Base-by-base conservation (phyloP, 2,888 invertebrate species). In the Polietes domitor region DNA sequence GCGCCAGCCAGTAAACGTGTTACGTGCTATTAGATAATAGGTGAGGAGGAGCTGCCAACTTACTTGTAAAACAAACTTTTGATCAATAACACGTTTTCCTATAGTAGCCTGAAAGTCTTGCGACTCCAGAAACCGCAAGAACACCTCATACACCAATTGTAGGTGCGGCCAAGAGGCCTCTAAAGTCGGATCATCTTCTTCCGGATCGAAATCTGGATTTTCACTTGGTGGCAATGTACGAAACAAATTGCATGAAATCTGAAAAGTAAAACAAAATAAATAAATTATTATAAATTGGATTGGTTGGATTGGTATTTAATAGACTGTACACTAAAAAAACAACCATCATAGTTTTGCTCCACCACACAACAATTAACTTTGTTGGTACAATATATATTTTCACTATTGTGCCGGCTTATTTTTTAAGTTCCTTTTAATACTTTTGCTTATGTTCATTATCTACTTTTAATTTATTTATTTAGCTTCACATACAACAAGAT, bases 91-190 rank as follows among this genome's bases (percentile, higher is more conserved):
- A 90, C 97, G 96, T 93, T 98, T 98, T 88, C 97, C 98, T 87
- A 97, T 94, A 90, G 96, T 95, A 76, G 98, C 96, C 92, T 98
- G 97, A 93, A 98, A 98, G 93, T 98, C 98, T 24, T 96, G 96
- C 73, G 97, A 97, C 93, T 98, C 98, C 86, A 98, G 93, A 90
- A 98, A 96, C 89, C 98, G 93, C 83, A 95, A 93, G 92, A 95
- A 95, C 91, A 95, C 94, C 91, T 95, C 95, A 91, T 95, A 95
- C 75, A 95, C 95, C 91, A 97, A 93, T 93, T 97, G 98, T 87
- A 98, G 94, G 92, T 98, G 98, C 19, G 98, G 98, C 98, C 98
- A 98, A 61, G 97, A 97, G 4, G 98, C 98, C 93, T 98, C 98
- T 89, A 98, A 93, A 70, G 97, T 98, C 37, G 98, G 98, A 92